Evolutionary conservation across 2,888 invertebrate genomes (phyloP), one percentile per base, ranked within the genome.

Genomic region (Ommatoiulus sabulosus): DNA sequence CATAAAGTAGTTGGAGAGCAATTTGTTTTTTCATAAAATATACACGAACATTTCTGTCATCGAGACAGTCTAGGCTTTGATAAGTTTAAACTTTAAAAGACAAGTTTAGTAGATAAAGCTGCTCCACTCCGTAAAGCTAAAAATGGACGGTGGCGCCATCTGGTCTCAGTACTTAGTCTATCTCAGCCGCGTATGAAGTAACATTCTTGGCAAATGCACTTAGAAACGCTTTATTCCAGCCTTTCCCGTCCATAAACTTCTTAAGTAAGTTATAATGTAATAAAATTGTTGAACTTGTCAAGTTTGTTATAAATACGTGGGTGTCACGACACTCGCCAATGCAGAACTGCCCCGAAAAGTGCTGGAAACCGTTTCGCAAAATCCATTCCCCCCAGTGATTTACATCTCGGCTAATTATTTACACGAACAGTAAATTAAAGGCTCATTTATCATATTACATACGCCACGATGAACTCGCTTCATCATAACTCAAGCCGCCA

Each of bases 201-300:
- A 12, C 12, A 10, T 46, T 46, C n/a, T 46, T 46, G 6, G 46
- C 12, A 46, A 46, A 46, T 46, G 46, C 46, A 63, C n/a, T n/a
- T 63, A 63, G n/a, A 63, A 63, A 63, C n/a, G 63, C n/a, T n/a
- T 63, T n/a, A 63, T n/a, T 5, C 17, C 17, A n/a, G n/a, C n/a
- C 5, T 63, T 63, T 63, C n/a, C 17, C 63, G n/a, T n/a, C n/a
- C 10, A 57, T n/a, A 63, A 63, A 63, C n/a, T 63, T 63, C n/a
- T n/a, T 63, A 63, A 63, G 63, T 63, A 63, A 63, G 63, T 63
- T 63, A 63, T n/a, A 63, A 63, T 63, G 63, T 63, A 63, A 63
- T 63, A 63, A n/a, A 63, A 63, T n/a, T 63, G 63, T 63, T 63
- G 63, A 63, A 63, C 63, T 63, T 63, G 63, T 63, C 63, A 63